Percentiles rank a stretch among this genome's conserved stretches.
These are phyloP conservation scores for human DNA, from an alignment of 2,113 vertebrate genomes.

Conservation along the genomic window GRCh38 chr5:7164001-7164500, in stretches of 20 bases:
- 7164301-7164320: neutral
- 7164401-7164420: neutral
- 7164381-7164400: neutral
- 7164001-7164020: neutral
- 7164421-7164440: neutral
- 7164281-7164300: neutral
- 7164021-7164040: neutral
- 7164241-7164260: too few species aligned
- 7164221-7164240: neutral
- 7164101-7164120: too few species aligned
- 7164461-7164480: neutral
- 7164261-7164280: neutral
- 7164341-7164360: neutral
- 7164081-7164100: neutral
- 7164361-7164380: neutral
- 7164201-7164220: neutral
- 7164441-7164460: neutral
- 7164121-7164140: rapidly evolving
- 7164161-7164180: neutral
- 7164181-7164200: neutral
- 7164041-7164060: neutral
- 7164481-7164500: neutral
- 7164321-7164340: neutral
- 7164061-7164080: neutral
- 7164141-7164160: neutral